phyloP scores from a whole-genome alignment of 2,888 invertebrate genomes.

The Chloroclysta siterata region DNA sequence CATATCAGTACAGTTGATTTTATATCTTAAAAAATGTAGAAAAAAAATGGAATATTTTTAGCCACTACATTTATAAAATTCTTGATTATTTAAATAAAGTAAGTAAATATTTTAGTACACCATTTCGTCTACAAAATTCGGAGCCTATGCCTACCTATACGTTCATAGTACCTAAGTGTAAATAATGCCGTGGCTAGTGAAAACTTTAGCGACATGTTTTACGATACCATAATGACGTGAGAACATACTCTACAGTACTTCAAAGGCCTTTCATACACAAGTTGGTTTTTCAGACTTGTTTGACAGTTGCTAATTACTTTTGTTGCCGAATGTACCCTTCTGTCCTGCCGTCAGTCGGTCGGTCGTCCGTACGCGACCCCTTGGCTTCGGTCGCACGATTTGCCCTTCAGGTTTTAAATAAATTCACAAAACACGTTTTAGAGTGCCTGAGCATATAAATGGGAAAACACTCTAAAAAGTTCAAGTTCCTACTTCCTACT shows the following conservation, averaged over 20 bases:
- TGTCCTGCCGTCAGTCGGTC: conserved; percentile 28
- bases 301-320: conserved; percentile 56
- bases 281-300: conserved; percentile 50
- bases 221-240: conserved; percentile 35
- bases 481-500: conserved; percentile 31
- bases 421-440: conserved; percentile 47
- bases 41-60: no score
- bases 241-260: conserved; percentile 38
- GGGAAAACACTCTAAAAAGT: conserved; percentile 29
- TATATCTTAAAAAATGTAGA: no score
- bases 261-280: conserved; percentile 38
- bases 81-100: no score
- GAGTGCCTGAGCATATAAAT: conserved; percentile 2
- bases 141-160: no score
- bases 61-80: no score
- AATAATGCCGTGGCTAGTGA: not conserved
- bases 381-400: conserved; percentile 38
- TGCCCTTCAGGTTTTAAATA: conserved; percentile 41
- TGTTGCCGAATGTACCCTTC: conserved; percentile 45
- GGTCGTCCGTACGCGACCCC: not conserved
- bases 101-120: no score
- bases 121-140: no score
- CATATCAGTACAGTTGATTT: no score
- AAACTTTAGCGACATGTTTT: conserved; percentile 30
- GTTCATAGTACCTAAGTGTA: no score